A percentile compares a stretch with the other conserved stretches of the same genome.
phyloP scores from a whole-genome alignment of 1,140 invertebrate genomes.

The Spodoptera litura region DNA sequence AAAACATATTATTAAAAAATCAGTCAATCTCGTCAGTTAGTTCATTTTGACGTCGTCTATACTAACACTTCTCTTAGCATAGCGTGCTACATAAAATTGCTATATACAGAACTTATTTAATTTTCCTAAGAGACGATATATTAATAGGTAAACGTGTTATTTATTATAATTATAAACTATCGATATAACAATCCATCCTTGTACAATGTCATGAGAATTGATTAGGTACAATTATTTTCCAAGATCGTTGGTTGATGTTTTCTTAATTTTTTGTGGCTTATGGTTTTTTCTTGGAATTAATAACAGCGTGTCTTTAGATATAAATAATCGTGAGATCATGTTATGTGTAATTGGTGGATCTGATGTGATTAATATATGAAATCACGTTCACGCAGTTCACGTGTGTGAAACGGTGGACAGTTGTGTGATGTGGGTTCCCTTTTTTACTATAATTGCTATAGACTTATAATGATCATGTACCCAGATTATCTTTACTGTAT shows the following conservation, averaged over 20 bases:
- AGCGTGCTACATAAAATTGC: conserved; percentile 45
- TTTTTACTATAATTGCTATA: too few relatives aligned
- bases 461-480: too few relatives aligned
- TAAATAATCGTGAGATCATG: conserved; percentile 11
- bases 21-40: too few relatives aligned
- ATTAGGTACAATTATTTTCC: not conserved
- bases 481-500: too few relatives aligned
- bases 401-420: too few relatives aligned
- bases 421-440: too few relatives aligned
- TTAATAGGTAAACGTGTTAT: conserved; percentile 14
- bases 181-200: too few relatives aligned
- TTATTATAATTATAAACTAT: not conserved
- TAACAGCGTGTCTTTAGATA: conserved; percentile 2
- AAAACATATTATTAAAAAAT: too few relatives aligned
- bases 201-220: not conserved
- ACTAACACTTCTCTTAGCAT: not conserved
- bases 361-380: too few relatives aligned
- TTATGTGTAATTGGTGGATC: not conserved
- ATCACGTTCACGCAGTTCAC: too few relatives aligned
- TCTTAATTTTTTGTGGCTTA: not conserved
- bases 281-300: not conserved
- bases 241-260: not conserved
- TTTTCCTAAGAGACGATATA: conserved; percentile 22
- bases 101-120: conserved; percentile 36
- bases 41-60: not conserved